Percentiles rank a stretch among this genome's conserved stretches.
phyloP scores from a whole-genome alignment of 2,888 invertebrate genomes.

The Drymonia ruficornis region DNA sequence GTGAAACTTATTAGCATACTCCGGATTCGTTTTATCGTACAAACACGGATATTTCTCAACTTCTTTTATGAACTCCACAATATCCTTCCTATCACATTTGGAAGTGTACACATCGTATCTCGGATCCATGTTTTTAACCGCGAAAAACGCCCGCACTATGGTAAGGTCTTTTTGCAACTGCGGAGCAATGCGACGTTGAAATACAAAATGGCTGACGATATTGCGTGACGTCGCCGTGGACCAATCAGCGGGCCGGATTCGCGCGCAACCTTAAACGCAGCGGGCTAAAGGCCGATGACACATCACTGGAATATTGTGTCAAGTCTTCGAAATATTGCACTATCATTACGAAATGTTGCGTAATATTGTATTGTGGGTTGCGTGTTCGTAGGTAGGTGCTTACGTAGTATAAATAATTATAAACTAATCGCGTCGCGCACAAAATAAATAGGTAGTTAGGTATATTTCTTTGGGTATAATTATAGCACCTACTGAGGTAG shows the following conservation, averaged over 20 bases:
- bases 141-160: constrained; percentile 18
- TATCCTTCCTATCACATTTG: constrained; percentile 36
- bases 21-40: constrained; percentile 39
- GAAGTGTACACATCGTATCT: constrained; percentile 32
- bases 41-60: constrained; percentile 44
- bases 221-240: constrained; percentile 16
- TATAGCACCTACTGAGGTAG: no score
- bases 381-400: background rate
- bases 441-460: no score
- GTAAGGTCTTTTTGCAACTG: constrained; percentile 34
- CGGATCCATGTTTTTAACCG: constrained; percentile 25
- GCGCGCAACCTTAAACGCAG: constrained; percentile 20
- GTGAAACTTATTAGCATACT: constrained; percentile 41
- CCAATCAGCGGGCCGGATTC: constrained; percentile 27
- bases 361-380: constrained; percentile 17
- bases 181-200: constrained; percentile 31
- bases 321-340: constrained; percentile 23
- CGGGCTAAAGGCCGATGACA: constrained; percentile 25
- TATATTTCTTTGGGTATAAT: no score
- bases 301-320: constrained; percentile 6
- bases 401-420: background rate
- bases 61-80: constrained; percentile 45
- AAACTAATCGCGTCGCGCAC: background rate
- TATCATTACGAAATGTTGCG: constrained; percentile 36
- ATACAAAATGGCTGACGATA: constrained; percentile 35